Base-by-base conservation (phyloP, 1,140 invertebrate species). In the Halesus radiatus region DNA sequence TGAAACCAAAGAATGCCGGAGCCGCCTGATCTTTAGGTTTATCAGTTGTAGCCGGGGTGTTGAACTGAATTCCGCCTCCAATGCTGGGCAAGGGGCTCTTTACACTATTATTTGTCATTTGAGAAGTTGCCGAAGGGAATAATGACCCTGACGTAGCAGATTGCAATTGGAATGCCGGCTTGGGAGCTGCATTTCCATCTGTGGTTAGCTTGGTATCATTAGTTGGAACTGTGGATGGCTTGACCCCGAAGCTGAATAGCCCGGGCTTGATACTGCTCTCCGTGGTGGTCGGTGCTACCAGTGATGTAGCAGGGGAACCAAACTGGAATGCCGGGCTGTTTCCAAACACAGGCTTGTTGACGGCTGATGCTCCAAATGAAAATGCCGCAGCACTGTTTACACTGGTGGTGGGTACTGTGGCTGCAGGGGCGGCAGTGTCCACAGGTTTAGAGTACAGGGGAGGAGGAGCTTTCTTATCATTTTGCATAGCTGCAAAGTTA, bases 11-110 rank as follows among this genome's bases (percentile, higher is more conserved):
- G 56, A 73, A 60, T 15, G 78, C 45, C 3, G 62, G 29, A 22
- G 75, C 16, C 20, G 56, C 7, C 20, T 60, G 64, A 20, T 79
- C 78, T 45, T 79, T 79, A 10, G 78, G 78, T 73, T 79, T 79
- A 10, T 79, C 78, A 5, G 32, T 4, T 2, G 53, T 1, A 16
- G 54, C 3, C 1, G 32, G n/a, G 10, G 62, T 6, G 10, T 68
- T 45, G 26, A 79, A 79, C 45, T 58, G 66, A 16, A 66, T 50
- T 8, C 32, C 60, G 18, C 32, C 10, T 18, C 7, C 60, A 13
- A 64, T 29, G 18, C 26, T 18, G 4, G 58, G 37, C 8, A 52
- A 3, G n/a, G 76, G 20, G 3, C 60, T 16, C 20, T 66, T 74
- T 45, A 45, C 37, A 26, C n/a, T 29, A 18, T 52, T 37, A 29